Conservation (phyloP, 2,797 vertebrate species). For the Valencia hispanica region DNA sequence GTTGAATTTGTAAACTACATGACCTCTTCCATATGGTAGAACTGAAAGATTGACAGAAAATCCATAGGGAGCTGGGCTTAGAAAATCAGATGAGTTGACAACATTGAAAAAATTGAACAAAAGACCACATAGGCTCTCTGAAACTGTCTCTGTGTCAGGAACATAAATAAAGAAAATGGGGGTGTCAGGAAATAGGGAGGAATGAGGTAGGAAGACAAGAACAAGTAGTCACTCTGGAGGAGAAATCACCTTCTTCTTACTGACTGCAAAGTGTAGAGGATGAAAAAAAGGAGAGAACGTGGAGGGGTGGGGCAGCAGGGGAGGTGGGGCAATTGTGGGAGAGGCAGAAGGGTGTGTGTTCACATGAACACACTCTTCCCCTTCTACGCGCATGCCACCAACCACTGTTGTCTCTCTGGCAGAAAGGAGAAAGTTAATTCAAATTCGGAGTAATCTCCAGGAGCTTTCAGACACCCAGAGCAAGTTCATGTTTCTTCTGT, state of each 20-base stretch:
- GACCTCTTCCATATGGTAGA: conserved; percentile 33
- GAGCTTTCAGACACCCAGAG: conserved; percentile 57
- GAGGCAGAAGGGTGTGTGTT: conserved; percentile 82
- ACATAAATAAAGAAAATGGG: conserved; percentile 48
- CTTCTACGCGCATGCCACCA: conserved; percentile 70
- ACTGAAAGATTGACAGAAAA: conserved; percentile 18
- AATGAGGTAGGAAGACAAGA: conserved; percentile 29
- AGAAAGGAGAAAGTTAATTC: conserved; percentile 74
- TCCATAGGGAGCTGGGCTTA: conserved; percentile 20
- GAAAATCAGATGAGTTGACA: conserved; percentile 60
- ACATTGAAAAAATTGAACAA: conserved; percentile 62
- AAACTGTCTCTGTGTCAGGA: conserved; percentile 60
- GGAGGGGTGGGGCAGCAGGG: conserved; percentile 46
- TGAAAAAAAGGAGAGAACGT: conserved; percentile 34
- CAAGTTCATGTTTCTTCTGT: conserved; percentile 52
- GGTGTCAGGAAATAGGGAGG: conserved; percentile 11
- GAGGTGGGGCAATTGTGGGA: conserved; percentile 71
- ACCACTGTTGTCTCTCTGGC: conserved; percentile 55
- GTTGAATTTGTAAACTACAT: conserved; percentile 39
- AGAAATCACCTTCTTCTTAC: conserved; percentile 52
- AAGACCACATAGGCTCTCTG: conserved; percentile 76
- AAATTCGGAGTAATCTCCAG: conserved; percentile 69
- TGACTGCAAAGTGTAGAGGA: conserved; percentile 37
- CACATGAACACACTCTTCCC: conserved; percentile 74
- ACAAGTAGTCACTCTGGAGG: conserved; percentile 43